Conservation (phyloP, 1,140 invertebrate species). For the Lordiphosa collinella region DNA sequence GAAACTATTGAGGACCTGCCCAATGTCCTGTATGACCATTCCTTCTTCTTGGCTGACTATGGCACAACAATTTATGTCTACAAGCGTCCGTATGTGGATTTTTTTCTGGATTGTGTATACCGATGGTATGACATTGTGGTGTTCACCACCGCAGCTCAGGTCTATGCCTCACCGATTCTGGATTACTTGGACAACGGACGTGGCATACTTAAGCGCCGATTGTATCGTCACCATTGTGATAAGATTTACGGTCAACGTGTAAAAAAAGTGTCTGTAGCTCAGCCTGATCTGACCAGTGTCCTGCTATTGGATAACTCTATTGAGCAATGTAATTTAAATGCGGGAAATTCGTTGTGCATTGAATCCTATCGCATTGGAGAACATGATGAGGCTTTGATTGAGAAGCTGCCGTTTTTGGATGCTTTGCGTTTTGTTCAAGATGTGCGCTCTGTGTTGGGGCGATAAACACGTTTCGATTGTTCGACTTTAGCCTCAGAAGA, state of each 20-base stretch:
- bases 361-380: conserved; percentile 6
- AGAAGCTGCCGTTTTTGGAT: conserved; percentile 45
- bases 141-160: conserved; percentile 25
- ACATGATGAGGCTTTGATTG: conserved; percentile 25
- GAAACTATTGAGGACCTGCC: background rate
- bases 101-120: conserved; percentile 38
- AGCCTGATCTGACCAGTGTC: conserved; percentile 17
- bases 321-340: conserved; percentile 31
- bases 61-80: conserved; percentile 22
- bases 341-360: conserved; percentile 35
- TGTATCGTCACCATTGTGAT: conserved; percentile 35
- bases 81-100: conserved; percentile 48
- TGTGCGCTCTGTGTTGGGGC: conserved; percentile 36
- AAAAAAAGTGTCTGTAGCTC: conserved; percentile 23
- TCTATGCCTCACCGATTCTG: conserved; percentile 28
- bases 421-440: conserved; percentile 41
- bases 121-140: conserved; percentile 48
- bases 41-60: conserved; percentile 1
- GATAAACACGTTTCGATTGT: background rate
- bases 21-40: conserved; percentile 10
- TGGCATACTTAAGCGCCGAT: conserved; percentile 12
- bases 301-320: conserved; percentile 34
- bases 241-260: conserved; percentile 11
- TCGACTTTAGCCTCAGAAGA: no score
- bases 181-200: conserved; percentile 37